Evolutionary conservation across 2,888 invertebrate genomes (phyloP), one percentile per base, ranked within the genome.

Genomic region (Eilema depressum): DNA sequence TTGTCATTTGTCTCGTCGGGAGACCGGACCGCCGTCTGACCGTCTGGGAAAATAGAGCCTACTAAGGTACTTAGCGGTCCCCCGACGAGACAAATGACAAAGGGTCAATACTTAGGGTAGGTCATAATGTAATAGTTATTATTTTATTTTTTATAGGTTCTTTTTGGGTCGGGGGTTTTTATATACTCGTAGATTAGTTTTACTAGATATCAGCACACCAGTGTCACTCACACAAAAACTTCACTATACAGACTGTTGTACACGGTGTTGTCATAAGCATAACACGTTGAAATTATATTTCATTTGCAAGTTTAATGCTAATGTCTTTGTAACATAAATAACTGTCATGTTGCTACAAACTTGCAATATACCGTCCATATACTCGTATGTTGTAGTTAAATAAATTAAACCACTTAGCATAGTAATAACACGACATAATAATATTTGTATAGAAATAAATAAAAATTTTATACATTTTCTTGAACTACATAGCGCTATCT

Each of bases 361-460:
- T 73, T 69, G 67, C 37, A 23, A 61, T 53, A 61, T 53, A 64
- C 28, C 25, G 70, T 76, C 30, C n/a, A 53, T 68, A 69, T 7
- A n/a, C n/a, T n/a, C n/a, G n/a, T n/a, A 41, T 41, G 41, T 41
- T 41, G 41, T 17, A 14, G 41, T 41, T 41, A 23, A 62, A 63
- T 74, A 79, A 75, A 62, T 72, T 69, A 60, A 64, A 64, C 20
- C 69, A 74, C 73, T 81, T 81, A 75, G 53, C 75, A 70, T 62
- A 63, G 47, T 62, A 37, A 56, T 60, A 30, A 63, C 28, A 25
- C 4, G 33, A 33, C 20, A 25, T 37, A n/a, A 41, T 26, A 66
- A 57, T 57, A 57, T 57, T 65, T 65, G 30, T 25, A 56, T 30
- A 10, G 56, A 65, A n/a, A 23, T 30, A 56, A 7, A 33, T 7